phyloP scores from a whole-genome alignment of 2,888 invertebrate species.

The Auanema freiburgensis region DNA sequence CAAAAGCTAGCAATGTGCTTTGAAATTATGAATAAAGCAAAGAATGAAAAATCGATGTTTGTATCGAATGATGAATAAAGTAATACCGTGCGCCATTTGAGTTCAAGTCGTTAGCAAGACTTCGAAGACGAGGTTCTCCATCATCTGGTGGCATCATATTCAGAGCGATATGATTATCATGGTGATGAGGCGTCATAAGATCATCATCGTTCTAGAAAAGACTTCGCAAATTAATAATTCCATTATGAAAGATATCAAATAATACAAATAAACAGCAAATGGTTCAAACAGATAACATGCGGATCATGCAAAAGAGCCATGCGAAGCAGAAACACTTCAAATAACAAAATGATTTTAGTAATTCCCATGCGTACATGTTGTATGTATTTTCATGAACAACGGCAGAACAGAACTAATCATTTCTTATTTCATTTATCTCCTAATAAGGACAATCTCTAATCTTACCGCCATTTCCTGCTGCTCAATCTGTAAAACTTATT shows the following conservation, averaged over 20 bases:
- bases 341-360: not conserved
- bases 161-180: slow-evolving; percentile 42
- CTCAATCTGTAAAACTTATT: too few species aligned
- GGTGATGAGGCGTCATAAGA: slow-evolving; percentile 11
- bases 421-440: too few species aligned
- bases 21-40: not conserved
- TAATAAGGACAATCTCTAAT: too few species aligned
- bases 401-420: too few species aligned
- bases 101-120: slow-evolving; percentile 38
- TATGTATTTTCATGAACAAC: too few species aligned
- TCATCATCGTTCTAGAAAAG: slow-evolving; percentile 25
- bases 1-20: too few species aligned
- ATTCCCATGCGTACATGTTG: too few species aligned
- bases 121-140: slow-evolving; percentile 43
- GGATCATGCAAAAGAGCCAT: not conserved
- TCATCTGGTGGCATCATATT: slow-evolving; percentile 41
- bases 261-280: too few species aligned
- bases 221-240: not conserved
- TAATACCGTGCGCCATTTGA: slow-evolving; percentile 38
- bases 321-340: not conserved
- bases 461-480: too few species aligned
- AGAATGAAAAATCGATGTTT: not conserved
- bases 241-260: too few species aligned
- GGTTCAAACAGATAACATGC: not conserved
- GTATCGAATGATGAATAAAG: not conserved